Evolutionary conservation across 2,113 vertebrate species (phyloP), one percentile per base, ranked within the genome.

Genomic region (Microtus oregoni): DNA sequence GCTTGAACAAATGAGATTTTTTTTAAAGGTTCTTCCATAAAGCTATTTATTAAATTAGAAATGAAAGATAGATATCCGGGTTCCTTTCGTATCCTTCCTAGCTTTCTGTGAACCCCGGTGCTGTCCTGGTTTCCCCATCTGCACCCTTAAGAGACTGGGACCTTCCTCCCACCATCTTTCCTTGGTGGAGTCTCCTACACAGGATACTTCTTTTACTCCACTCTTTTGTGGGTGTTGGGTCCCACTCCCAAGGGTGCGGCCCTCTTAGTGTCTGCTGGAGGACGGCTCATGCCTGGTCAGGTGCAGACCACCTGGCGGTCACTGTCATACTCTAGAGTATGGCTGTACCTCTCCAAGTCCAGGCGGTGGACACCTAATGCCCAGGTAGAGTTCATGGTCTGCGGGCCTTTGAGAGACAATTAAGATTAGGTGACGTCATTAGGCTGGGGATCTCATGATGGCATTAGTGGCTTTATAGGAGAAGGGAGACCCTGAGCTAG

Each of bases 171-270:
- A 3, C 9, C 55, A 65, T 55, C 47, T 50, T 81, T 65, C 83
- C 58, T 32, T 10, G 35, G 35, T 22, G 19, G 52, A 58, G 20
- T n/a, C 32, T 81, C 77, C 7, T 22, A 35, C 41, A 6, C 28
- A 10, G 50, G 78, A 20, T 24, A 52, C 44, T 5, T 44, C 44
- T 44, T 44, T 44, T 5, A 44, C 79, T 47, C 76, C 63, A 68
- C 26, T 47, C 47, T 50, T 35, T 50, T 9, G 1, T 0, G 41
- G 63, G 30, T 3, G 0, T 14, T 19, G 32, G 12, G 26, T 44
- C 81, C 30, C 11, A 28, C 15, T 68, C 41, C 61, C 19, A 12
- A 38, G 12, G 32, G 38, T 65, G n/a, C 11, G 3, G 32, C 24
- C 26, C 65, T 79, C 70, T 65, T 38, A 61, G 55, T 30, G 20